Evolutionary conservation across 2,888 invertebrate genomes (phyloP), one percentile per base, ranked within the genome.

Genomic region (Gibbula magus): DNA sequence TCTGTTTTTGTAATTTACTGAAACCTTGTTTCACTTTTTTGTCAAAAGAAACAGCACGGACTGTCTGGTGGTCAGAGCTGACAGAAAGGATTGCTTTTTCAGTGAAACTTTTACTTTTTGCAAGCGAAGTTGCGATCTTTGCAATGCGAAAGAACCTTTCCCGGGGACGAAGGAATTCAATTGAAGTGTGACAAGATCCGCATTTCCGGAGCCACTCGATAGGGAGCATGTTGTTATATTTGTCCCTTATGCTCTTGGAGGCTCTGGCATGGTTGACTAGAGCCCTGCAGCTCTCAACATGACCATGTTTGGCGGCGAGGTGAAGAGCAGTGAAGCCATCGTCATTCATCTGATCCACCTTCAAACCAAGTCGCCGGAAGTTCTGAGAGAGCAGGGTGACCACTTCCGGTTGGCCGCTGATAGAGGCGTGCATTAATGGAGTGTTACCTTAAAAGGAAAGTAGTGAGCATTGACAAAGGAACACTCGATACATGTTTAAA

Each of bases 291-390:
- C 92, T 92, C 25, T 90, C 88, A 35, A 90, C 87, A 81, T 88
- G 86, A 10, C 90, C 90, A 61, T 89, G 86, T 51, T 87, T 91
- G n/a, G 91, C 89, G 3, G 92, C 91, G 53, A 89, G 85, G 8
- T 91, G 86, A 0, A 92, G 84, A 16, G 92, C 91, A 0, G 92
- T 91, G 83, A 88, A 87, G 3, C 92, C 92, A 1, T 89, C 89
- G 56, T 89, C 86, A 85, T 92, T 92, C 13, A 81, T 83, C 56
- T 89, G 89, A 81, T 92, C 92, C 7, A 92, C 89, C 67, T 88
- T 87, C 29, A 92, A 85, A 0, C 92, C 92, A 1, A 92, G 87
- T 10, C 92, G 87, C 10, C 92, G 87, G 85, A 92, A 92, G 74
- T 89, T 89, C 35, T 89, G 87, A 20, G 90, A 85, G 18, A 92